Percentiles rank a stretch among this genome's conserved stretches.
These are phyloP conservation scores for Gorsachius magnificus DNA, from an alignment of 2,797 vertebrate species.

Conservation along the genomic window DNA sequence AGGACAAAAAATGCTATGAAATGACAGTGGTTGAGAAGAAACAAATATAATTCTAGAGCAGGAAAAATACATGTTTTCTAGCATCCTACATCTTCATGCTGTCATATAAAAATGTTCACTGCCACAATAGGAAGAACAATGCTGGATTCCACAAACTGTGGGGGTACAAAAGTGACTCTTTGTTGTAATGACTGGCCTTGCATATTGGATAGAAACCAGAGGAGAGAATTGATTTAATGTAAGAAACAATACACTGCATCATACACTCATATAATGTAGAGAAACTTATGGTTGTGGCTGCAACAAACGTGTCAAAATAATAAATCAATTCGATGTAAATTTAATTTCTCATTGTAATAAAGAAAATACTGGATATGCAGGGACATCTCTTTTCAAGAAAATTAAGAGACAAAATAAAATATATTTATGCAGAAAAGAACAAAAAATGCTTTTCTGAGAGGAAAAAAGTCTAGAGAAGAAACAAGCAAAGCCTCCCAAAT, in stretches of 20 bases:
- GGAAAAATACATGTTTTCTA: not conserved
- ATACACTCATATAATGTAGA: not conserved
- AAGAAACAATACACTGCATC: slow-evolving; percentile 16
- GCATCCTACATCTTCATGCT: not conserved
- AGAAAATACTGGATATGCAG: not conserved
- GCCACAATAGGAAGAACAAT: not conserved
- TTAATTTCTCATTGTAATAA: not conserved
- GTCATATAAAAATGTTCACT: not conserved
- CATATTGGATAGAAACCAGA: slow-evolving; percentile 1
- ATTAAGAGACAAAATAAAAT: not conserved
- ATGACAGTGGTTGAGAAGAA: not conserved
- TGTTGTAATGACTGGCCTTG: not conserved
- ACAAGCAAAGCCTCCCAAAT: not conserved
- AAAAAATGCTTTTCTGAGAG: not conserved
- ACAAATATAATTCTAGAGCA: not conserved
- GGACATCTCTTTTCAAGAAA: not conserved
- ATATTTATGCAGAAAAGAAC: not conserved
- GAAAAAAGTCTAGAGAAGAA: not conserved
- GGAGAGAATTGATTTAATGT: slow-evolving; percentile 9
- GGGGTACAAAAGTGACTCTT: not conserved
- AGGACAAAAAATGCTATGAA: not conserved
- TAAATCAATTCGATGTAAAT: not conserved
- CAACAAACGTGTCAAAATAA: not conserved
- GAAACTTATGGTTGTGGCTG: not conserved
- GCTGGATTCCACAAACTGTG: not conserved